Base-by-base conservation (phyloP, 2,113 vertebrate genomes). In the Carassius carassius region DNA sequence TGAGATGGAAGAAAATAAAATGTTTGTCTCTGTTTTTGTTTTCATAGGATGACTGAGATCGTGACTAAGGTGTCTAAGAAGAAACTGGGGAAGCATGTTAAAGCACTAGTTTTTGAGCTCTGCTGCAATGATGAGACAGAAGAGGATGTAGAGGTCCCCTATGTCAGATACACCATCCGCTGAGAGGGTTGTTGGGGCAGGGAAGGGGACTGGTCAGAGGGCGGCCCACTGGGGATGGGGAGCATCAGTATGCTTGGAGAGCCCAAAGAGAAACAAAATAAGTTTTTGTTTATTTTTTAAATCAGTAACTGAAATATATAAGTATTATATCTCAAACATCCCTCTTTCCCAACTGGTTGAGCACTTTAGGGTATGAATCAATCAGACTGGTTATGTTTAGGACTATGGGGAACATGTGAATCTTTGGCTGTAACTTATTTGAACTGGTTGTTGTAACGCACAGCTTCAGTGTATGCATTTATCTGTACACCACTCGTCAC, bases 1-100 rank as follows among this genome's bases (percentile, higher is more conserved):
- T 54, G 5, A 0, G 54, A 37, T 58, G 21, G 16, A 49, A 81
- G 7, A 81, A 41, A 23, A 17, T 41, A n/a, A 16, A 17, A 12
- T 19, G 4, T 58, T 41, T 19, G 41, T 4, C 44, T 23, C 7
- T 56, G n/a, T 41, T 23, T 49, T 51, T 56, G 9, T 21, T 16
- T 23, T 73, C 70, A 6, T 74, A 97, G 97, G 91, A 98, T 98
- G 97, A 97, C 96, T 0, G 97, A 98, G 92, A 97, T 97, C 3
- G 97, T 98, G 85, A 96, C 96, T 2, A 96, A 96, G 89, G 97
- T 98, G 89, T 98, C 96, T 8, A 98, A 97, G 93, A 96, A 96
- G 95, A 98, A 97, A 92, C 94, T 98, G 80, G 97, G 97, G 63
- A 97, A 96, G 88, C 97, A 98, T 0, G 96, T 97, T 74, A 96